Evolutionary conservation across 2,797 vertebrate genomes (phyloP).

Genomic region (Chelmon rostratus): DNA sequence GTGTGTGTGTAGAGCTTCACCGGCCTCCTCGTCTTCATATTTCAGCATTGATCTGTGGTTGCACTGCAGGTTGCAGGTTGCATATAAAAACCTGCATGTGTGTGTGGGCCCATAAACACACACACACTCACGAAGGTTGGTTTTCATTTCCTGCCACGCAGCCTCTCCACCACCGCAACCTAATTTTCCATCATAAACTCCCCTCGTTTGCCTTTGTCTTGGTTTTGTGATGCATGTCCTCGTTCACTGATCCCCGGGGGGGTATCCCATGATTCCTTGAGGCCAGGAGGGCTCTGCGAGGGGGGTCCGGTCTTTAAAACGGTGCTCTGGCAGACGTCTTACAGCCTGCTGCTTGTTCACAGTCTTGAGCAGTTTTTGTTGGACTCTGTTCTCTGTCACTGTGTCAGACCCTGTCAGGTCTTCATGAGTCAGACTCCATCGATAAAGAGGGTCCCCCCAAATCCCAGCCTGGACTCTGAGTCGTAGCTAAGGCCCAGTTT

Average conservation of each 20-base stretch:
- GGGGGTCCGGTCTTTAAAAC: not conserved
- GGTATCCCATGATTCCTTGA: conserved; percentile 36
- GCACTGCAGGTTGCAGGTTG: not conserved
- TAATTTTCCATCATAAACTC: conserved; percentile 51
- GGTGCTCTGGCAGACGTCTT: not conserved
- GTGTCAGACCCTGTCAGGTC: not conserved
- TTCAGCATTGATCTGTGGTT: too few relatives aligned
- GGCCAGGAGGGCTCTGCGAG: not conserved
- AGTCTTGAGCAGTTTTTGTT: not conserved
- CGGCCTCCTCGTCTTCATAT: too few relatives aligned
- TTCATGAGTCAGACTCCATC: not conserved
- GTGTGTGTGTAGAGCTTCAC: too few relatives aligned
- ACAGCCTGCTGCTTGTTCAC: conserved; percentile 5
- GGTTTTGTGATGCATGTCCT: conserved; percentile 22
- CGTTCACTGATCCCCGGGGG: conserved; percentile 13
- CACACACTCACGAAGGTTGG: not conserved
- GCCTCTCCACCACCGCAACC: not conserved
- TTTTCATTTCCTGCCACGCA: conserved; percentile 5
- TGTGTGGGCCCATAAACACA: not conserved
- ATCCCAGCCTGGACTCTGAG: not conserved
- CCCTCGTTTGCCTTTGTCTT: conserved; percentile 3
- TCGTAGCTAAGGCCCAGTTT: not conserved
- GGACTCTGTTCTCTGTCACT: not conserved
- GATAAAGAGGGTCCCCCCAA: not conserved
- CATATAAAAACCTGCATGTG: not conserved